Conservation (phyloP, 2,888 invertebrate genomes). For the Latheticus oryzae region DNA sequence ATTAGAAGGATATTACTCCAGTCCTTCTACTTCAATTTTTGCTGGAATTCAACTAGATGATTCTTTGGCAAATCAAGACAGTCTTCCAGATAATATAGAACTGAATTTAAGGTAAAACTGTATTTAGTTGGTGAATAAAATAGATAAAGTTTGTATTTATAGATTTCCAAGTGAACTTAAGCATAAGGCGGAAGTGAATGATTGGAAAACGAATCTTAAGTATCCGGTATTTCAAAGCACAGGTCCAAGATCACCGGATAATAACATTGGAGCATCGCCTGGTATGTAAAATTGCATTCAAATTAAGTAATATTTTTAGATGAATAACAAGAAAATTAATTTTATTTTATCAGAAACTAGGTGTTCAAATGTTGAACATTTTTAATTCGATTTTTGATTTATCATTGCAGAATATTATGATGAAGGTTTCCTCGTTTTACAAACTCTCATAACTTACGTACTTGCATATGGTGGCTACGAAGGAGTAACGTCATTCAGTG, state of each 20-base stretch:
- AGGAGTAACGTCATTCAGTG: slow-evolving; percentile 39
- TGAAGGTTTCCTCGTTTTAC: slow-evolving; percentile 77
- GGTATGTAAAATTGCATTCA: slow-evolving; percentile 52
- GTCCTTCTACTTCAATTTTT: slow-evolving; percentile 51
- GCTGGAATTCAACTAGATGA: slow-evolving; percentile 75
- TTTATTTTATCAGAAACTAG: too few species aligned
- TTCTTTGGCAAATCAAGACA: slow-evolving; percentile 62
- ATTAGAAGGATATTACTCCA: slow-evolving; percentile 46
- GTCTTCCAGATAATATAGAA: slow-evolving; percentile 67
- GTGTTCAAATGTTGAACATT: too few species aligned
- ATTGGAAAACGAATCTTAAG: slow-evolving; percentile 77
- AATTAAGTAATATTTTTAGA: too few species aligned
- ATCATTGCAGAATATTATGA: slow-evolving; percentile 68
- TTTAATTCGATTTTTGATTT: too few species aligned
- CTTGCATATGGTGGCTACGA: slow-evolving; percentile 40
- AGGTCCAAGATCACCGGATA: slow-evolving; percentile 73
- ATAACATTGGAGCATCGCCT: slow-evolving; percentile 74
- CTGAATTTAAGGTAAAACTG: slow-evolving; percentile 67
- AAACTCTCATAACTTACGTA: slow-evolving; percentile 65
- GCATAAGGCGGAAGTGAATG: slow-evolving; percentile 54
- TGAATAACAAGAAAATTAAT: too few species aligned
- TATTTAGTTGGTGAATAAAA: too few species aligned
- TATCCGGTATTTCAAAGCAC: slow-evolving; percentile 74
- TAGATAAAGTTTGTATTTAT: slow-evolving; percentile 16
- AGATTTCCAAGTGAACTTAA: slow-evolving; percentile 74